Conservation (phyloP, 2,888 invertebrate genomes). For the Rhamphomyia laevipes region DNA sequence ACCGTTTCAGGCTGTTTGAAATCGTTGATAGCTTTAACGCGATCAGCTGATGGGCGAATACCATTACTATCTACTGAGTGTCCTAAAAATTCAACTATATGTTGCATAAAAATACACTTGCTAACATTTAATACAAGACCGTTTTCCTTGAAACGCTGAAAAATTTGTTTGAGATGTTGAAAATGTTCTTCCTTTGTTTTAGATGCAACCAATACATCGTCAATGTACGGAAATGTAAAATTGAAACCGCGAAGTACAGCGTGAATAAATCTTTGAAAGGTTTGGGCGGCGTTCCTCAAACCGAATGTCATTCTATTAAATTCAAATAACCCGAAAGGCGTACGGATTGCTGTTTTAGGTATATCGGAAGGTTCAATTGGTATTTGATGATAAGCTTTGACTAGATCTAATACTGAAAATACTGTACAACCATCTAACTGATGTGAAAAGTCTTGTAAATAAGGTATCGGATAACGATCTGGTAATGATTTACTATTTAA, state of each 20-base stretch:
- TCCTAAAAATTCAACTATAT: not conserved
- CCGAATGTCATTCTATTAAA: too few relatives aligned
- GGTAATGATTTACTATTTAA: constrained; percentile 14
- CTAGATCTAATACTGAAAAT: constrained; percentile 12
- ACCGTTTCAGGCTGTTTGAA: constrained; percentile 20
- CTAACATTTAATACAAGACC: too few relatives aligned
- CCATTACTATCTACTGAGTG: constrained; percentile 12
- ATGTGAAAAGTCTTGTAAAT: constrained; percentile 13
- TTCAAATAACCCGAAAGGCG: too few relatives aligned
- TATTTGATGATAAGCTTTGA: constrained; percentile 14
- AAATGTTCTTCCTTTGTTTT: too few relatives aligned
- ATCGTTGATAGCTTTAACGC: constrained; percentile 21
- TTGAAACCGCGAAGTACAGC: not conserved
- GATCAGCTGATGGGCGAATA: constrained; percentile 22
- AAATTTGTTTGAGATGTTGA: too few relatives aligned
- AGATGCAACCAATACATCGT: too few relatives aligned
- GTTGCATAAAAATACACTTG: too few relatives aligned
- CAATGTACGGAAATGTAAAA: not conserved
- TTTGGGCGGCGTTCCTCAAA: too few relatives aligned
- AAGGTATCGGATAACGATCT: constrained; percentile 12
- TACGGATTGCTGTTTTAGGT: constrained; percentile 13
- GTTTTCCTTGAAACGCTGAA: too few relatives aligned
- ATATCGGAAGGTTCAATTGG: constrained; percentile 11
- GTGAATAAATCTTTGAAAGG: constrained; percentile 9
- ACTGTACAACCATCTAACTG: too few relatives aligned